These are phyloP conservation scores for Halesus radiatus DNA, from an alignment of 1,140 invertebrate species.

Conservation along the genomic window DNA sequence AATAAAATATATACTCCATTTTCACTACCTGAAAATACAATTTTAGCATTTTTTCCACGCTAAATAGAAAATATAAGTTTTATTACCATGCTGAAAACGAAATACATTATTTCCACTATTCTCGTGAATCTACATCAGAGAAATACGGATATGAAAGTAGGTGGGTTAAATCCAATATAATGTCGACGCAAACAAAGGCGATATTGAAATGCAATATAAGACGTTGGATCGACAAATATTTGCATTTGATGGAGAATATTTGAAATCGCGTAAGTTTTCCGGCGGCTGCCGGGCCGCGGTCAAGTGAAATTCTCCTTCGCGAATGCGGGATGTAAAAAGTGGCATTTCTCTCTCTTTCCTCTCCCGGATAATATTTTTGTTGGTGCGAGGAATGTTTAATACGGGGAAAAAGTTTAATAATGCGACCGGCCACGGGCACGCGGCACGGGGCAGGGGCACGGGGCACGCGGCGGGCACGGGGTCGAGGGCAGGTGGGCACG, in stretches of 20 bases:
- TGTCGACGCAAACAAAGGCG: slow-evolving; percentile 29
- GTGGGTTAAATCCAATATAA: slow-evolving; percentile 30
- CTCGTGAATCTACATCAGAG: too few relatives aligned
- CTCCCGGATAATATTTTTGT: slow-evolving; percentile 42
- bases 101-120: neutral
- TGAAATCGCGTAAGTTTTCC: slow-evolving; percentile 38
- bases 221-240: slow-evolving; percentile 44
- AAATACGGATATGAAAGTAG: too few relatives aligned
- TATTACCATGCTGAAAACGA: too few relatives aligned
- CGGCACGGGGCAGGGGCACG: neutral
- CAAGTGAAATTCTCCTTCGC: slow-evolving; percentile 2
- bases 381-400: slow-evolving; percentile 57
- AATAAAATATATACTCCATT: too few relatives aligned
- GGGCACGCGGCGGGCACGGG: neutral
- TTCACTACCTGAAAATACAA: too few relatives aligned
- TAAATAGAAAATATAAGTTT: too few relatives aligned
- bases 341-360: slow-evolving; percentile 16
- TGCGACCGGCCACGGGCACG: slow-evolving; percentile 12
- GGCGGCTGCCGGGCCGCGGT: too few relatives aligned
- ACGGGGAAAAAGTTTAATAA: slow-evolving; percentile 59
- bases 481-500: slow-evolving; percentile 46
- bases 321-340: slow-evolving; percentile 3
- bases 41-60: too few relatives aligned
- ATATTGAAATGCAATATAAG: slow-evolving; percentile 48
- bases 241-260: slow-evolving; percentile 46